A percentile compares a stretch with the other conserved stretches of the same genome.
These are phyloP conservation scores for Philhelius pedissequus DNA, from an alignment of 2,888 invertebrate species.

Conservation along the genomic window DNA sequence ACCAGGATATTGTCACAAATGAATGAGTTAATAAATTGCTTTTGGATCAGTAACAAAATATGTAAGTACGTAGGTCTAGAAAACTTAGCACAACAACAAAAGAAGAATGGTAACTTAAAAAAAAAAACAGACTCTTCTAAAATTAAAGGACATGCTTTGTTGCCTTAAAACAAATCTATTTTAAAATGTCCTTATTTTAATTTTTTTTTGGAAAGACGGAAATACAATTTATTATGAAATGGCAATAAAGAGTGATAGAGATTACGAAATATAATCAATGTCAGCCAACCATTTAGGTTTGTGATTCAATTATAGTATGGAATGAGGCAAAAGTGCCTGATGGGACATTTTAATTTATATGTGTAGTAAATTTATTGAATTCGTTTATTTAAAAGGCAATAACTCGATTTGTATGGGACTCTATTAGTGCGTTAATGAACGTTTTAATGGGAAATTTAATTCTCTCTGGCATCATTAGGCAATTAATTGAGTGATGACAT, in stretches of 20 bases:
- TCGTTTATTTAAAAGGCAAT: conserved; percentile 56
- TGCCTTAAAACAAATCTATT: not conserved
- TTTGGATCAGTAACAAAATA: conserved; percentile 64
- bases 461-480: conserved; percentile 33
- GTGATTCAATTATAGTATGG: conserved; percentile 54
- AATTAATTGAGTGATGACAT: conserved; percentile 48
- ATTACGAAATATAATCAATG: conserved; percentile 36
- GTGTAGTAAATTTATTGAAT: conserved; percentile 37
- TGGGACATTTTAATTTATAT: conserved; percentile 30
- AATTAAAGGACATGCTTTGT: conserved; percentile 42
- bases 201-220: not conserved
- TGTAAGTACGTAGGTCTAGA: not conserved
- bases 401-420: conserved; percentile 52
- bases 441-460: conserved; percentile 42
- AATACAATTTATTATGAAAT: not conserved
- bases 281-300: conserved; percentile 45
- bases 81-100: not conserved
- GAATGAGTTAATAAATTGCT: conserved; percentile 65
- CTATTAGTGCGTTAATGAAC: conserved; percentile 44
- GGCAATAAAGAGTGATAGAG: not conserved
- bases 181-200: not conserved
- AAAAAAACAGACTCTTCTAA: not conserved
- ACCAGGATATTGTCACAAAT: conserved; percentile 66
- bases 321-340: not conserved
- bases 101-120: not conserved